phyloP scores from a whole-genome alignment of 1,140 invertebrate genomes.

The Drosophila chauvacae region DNA sequence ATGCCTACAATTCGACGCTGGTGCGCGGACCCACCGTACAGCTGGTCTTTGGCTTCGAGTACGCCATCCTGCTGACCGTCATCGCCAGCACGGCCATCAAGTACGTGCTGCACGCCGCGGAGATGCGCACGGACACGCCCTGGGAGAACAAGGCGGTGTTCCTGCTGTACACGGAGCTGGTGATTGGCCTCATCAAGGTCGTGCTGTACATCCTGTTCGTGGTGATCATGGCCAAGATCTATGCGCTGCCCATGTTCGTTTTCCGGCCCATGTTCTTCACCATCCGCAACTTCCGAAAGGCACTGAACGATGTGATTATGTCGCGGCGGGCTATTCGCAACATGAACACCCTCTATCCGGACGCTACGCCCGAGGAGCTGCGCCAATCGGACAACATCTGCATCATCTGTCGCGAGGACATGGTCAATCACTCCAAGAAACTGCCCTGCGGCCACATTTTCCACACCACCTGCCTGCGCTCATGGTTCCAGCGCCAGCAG shows the following conservation, averaged over 20 bases:
- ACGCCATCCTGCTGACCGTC: constrained; percentile 97
- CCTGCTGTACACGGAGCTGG: constrained; percentile 97
- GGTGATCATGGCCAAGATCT: constrained; percentile 98
- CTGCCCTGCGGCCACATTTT: constrained; percentile 99
- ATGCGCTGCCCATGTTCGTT: constrained; percentile 98
- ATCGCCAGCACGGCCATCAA: constrained; percentile 97
- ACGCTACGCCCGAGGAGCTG: constrained; percentile 97
- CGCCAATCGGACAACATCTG: constrained; percentile 98
- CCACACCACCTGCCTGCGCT: constrained; percentile 98
- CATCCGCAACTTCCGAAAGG: constrained; percentile 98
- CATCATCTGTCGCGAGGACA: constrained; percentile 94
- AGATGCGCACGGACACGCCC: constrained; percentile 97
- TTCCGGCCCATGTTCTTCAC: constrained; percentile 99
- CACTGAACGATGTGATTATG: constrained; percentile 98
- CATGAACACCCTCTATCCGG: constrained; percentile 99
- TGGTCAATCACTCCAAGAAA: constrained; percentile 94
- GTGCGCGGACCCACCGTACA: constrained; percentile 98
- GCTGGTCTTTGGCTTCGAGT: constrained; percentile 99
- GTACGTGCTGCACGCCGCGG: constrained; percentile 97
- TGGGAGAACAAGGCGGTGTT: constrained; percentile 99
- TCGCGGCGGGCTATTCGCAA: constrained; percentile 98
- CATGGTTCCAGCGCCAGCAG: constrained; percentile 99
- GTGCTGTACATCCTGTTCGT: constrained; percentile 97
- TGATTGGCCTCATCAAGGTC: constrained; percentile 96
- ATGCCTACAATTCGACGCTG: constrained; percentile 97